These are phyloP conservation scores for Chelonoidis abingdonii DNA, from an alignment of 2,113 vertebrate genomes.

Conservation along the genomic window DNA sequence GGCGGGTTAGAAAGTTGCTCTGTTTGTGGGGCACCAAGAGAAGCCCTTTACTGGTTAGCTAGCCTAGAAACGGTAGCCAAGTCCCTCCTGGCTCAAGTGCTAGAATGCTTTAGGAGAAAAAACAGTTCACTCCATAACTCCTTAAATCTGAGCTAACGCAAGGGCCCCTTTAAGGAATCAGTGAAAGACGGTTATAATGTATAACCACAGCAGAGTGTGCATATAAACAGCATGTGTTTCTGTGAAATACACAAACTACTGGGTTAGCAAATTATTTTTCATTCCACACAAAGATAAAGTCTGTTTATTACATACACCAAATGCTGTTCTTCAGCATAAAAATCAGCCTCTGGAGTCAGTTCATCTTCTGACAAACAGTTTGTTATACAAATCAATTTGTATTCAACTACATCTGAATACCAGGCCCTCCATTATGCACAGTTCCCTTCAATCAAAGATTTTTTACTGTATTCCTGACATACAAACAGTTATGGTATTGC, in stretches of 20 bases:
- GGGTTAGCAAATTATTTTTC: constrained; percentile 19
- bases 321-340: neutral
- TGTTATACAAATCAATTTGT: neutral
- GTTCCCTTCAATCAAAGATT: neutral
- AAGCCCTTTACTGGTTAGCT: neutral
- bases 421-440: neutral
- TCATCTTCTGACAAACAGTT: neutral
- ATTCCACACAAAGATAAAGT: constrained; percentile 3
- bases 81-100: neutral
- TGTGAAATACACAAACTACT: neutral
- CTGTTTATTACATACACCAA: constrained; percentile 1
- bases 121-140: constrained; percentile 11
- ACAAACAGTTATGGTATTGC: neutral
- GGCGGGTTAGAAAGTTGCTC: neutral
- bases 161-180: neutral
- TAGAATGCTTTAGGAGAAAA: neutral
- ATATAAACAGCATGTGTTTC: neutral
- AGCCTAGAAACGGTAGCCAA: neutral
- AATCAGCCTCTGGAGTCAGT: constrained; percentile 1
- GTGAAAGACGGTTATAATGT: neutral
- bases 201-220: neutral
- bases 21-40: neutral
- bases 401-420: neutral
- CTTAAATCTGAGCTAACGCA: neutral
- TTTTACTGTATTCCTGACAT: neutral